Conservation (phyloP, 2,888 invertebrate genomes). For the Periphyllus acericola region DNA sequence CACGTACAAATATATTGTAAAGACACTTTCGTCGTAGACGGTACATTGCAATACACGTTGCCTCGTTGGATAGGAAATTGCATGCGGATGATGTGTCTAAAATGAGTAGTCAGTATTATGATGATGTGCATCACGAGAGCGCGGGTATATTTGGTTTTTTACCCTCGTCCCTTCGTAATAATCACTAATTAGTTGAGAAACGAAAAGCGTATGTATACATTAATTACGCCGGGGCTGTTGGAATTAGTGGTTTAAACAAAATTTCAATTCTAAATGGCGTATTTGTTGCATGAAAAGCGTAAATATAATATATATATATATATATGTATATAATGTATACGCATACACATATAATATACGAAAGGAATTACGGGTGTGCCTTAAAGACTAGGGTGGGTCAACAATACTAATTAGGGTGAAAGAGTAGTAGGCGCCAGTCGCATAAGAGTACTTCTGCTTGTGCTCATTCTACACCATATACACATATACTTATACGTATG, state of each 20-base stretch:
- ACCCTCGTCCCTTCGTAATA: not conserved
- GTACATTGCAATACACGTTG: no score
- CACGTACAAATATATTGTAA: not conserved
- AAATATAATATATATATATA: not conserved
- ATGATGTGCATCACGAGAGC: not conserved
- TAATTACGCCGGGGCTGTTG: not conserved
- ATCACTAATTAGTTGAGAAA: not conserved
- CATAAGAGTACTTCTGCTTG: slow-evolving; percentile 2
- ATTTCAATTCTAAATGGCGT: slow-evolving; percentile 1
- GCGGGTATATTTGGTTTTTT: not conserved
- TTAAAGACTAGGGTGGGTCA: slow-evolving; percentile 10
- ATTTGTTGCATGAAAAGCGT: slow-evolving; percentile 20
- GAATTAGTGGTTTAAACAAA: not conserved
- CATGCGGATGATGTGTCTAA: not conserved
- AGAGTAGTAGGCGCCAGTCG: slow-evolving; percentile 25
- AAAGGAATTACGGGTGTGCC: not conserved
- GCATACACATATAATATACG: not conserved
- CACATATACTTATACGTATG: not conserved
- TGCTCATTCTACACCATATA: not conserved
- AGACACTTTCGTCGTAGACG: no score
- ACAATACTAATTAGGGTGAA: slow-evolving; percentile 42
- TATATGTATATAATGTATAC: no score
- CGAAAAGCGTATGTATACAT: not conserved
- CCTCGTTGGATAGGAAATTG: not conserved
- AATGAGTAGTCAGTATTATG: no score